Percentiles rank a stretch among this genome's conserved stretches.
Evolutionary conservation across 2,113 vertebrate genomes (phyloP).

Genomic region (Nannobrachium achirus): DNA sequence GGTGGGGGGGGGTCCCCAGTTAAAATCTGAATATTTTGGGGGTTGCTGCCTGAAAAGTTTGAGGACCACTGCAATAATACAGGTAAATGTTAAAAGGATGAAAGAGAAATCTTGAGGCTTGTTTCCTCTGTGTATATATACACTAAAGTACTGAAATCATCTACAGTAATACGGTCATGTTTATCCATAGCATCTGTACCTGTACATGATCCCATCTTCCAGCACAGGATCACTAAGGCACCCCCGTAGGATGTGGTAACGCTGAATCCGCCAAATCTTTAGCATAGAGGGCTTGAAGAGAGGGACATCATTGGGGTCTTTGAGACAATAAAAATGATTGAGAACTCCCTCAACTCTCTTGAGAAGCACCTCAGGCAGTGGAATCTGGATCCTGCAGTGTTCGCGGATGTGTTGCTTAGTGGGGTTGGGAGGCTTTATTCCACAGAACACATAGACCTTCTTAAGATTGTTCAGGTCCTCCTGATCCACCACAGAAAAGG

Average conservation of each 20-base stretch:
- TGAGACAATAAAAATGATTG: neutral
- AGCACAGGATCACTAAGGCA: neutral
- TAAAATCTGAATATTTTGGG: too few relatives aligned
- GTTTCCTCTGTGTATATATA: too few relatives aligned
- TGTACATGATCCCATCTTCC: slow-evolving; percentile 19
- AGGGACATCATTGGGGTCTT: neutral
- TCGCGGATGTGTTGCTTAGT: slow-evolving; percentile 20
- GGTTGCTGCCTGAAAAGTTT: too few relatives aligned
- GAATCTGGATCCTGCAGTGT: slow-evolving; percentile 9
- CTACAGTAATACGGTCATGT: too few relatives aligned
- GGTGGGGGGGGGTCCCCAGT: too few relatives aligned
- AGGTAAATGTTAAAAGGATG: too few relatives aligned
- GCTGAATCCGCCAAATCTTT: neutral
- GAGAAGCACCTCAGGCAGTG: neutral
- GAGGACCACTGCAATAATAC: too few relatives aligned
- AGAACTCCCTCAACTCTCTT: slow-evolving; percentile 7
- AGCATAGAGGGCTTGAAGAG: slow-evolving; percentile 15
- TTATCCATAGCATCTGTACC: too few relatives aligned
- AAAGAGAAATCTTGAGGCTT: too few relatives aligned
- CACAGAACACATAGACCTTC: slow-evolving; percentile 17
- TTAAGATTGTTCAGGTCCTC: slow-evolving; percentile 12
- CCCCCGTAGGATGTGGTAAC: neutral
- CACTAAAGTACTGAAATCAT: too few relatives aligned
- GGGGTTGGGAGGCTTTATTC: slow-evolving; percentile 6
- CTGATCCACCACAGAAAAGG: slow-evolving; percentile 11